Evolutionary conservation across 2,888 invertebrate species (phyloP).

Genomic region (Dioctria linearis): DNA sequence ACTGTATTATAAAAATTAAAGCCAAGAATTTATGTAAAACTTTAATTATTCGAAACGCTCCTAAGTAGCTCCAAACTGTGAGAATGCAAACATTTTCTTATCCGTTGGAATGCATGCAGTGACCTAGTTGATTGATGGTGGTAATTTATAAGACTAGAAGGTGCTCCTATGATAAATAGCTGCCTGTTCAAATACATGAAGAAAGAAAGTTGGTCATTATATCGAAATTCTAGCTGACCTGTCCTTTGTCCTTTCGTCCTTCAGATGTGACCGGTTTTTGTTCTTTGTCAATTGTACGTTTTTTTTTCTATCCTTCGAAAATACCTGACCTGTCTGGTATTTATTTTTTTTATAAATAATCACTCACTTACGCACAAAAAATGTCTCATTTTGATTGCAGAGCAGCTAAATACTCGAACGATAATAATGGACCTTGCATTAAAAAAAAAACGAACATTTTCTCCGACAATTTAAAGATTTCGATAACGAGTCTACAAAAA

Average conservation of each 20-base stretch:
- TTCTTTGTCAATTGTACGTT: neutral
- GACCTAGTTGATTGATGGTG: conserved; percentile 14
- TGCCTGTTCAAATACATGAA: conserved; percentile 5
- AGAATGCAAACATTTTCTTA: neutral
- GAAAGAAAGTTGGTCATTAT: conserved; percentile 18
- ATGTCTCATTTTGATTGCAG: neutral
- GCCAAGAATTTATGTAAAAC: neutral
- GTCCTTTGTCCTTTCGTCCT: neutral
- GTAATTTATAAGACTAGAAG: conserved; percentile 25
- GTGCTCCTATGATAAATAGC: conserved; percentile 21
- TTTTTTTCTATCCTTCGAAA: neutral
- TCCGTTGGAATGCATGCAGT: neutral
- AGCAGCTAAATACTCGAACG: neutral
- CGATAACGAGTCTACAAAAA: conserved; percentile 37
- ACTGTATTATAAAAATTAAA: neutral
- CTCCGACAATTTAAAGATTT: conserved; percentile 30
- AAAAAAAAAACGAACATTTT: conserved; percentile 30
- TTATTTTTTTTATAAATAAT: too few relatives aligned
- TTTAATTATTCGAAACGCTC: neutral
- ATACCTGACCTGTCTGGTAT: too few relatives aligned
- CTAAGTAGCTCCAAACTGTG: neutral
- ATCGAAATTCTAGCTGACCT: conserved; percentile 27
- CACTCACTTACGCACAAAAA: neutral
- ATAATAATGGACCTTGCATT: neutral
- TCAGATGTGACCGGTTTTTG: neutral